These are phyloP conservation scores for Tortrix viridana DNA, from an alignment of 2,888 invertebrate genomes.

Conservation along the genomic window DNA sequence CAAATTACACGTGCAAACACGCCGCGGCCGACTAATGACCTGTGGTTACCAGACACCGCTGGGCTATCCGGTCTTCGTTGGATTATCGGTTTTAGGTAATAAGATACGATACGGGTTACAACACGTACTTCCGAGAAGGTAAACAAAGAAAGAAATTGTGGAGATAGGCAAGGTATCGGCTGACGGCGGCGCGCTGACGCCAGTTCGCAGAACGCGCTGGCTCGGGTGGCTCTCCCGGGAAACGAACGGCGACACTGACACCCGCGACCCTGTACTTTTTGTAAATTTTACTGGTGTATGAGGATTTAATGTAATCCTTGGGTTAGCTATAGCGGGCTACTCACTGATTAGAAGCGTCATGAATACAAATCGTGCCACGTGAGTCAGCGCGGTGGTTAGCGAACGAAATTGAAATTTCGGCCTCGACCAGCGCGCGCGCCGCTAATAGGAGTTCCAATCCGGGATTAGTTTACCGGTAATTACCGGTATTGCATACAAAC, in stretches of 20 bases:
- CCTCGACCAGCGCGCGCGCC: constrained; percentile 6
- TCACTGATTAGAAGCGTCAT: too few relatives aligned
- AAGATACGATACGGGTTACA: constrained; percentile 3
- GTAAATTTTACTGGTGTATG: too few relatives aligned
- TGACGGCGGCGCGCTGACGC: constrained; percentile 16
- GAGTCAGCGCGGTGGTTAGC: constrained; percentile 12
- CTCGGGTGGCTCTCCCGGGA: constrained; percentile 28
- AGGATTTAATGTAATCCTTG: too few relatives aligned
- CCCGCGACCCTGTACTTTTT: too few relatives aligned
- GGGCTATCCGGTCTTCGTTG: background rate
- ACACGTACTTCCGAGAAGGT: constrained; percentile 24
- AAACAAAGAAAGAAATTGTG: constrained; percentile 30
- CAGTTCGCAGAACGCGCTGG: constrained; percentile 15
- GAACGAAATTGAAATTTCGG: constrained; percentile 20
- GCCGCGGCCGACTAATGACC: too few relatives aligned
- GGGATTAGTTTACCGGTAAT: too few relatives aligned
- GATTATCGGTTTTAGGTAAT: background rate
- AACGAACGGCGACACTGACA: constrained; percentile 5
- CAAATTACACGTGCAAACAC: too few relatives aligned
- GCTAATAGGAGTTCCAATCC: too few relatives aligned
- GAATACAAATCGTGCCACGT: background rate
- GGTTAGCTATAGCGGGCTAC: too few relatives aligned
- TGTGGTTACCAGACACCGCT: background rate
- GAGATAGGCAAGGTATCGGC: background rate
- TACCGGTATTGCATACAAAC: too few relatives aligned